Conservation (phyloP, 2,113 vertebrate genomes). For the Upupa epops region DNA sequence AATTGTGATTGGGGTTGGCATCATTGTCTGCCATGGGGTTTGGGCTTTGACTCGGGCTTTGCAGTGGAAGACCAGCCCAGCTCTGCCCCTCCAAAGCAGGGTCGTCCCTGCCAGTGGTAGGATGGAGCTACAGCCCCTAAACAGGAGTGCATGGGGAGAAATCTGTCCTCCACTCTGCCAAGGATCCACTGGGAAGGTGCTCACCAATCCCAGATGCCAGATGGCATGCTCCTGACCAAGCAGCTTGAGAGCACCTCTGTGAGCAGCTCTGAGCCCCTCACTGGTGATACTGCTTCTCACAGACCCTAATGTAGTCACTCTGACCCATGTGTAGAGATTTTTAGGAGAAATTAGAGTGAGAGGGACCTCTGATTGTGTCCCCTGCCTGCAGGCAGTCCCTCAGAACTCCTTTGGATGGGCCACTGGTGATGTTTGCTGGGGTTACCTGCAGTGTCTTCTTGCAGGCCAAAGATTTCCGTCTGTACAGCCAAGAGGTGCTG, state of each 20-base stretch:
- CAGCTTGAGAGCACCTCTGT: background rate
- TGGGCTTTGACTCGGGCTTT: background rate
- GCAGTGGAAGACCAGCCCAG: rapidly evolving
- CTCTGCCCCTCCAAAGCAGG: background rate
- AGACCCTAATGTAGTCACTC: background rate
- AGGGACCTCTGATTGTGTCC: background rate
- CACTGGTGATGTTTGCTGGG: background rate
- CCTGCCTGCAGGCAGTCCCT: background rate
- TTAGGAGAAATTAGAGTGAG: background rate
- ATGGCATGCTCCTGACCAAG: rapidly evolving
- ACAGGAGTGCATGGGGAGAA: background rate
- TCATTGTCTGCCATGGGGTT: background rate
- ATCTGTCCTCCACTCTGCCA: background rate
- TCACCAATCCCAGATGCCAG: background rate
- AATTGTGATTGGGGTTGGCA: background rate
- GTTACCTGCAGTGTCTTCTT: background rate
- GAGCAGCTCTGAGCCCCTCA: background rate
- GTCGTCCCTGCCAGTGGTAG: background rate
- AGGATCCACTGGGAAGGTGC: background rate
- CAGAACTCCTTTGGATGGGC: background rate
- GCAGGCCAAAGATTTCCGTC: constrained; percentile 88
- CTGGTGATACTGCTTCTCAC: background rate
- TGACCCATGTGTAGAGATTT: background rate
- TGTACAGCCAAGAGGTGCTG: constrained; percentile 89
- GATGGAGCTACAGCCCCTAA: background rate